Base-by-base conservation (phyloP, 2,797 vertebrate species). In the Argyrosomus regius region DNA sequence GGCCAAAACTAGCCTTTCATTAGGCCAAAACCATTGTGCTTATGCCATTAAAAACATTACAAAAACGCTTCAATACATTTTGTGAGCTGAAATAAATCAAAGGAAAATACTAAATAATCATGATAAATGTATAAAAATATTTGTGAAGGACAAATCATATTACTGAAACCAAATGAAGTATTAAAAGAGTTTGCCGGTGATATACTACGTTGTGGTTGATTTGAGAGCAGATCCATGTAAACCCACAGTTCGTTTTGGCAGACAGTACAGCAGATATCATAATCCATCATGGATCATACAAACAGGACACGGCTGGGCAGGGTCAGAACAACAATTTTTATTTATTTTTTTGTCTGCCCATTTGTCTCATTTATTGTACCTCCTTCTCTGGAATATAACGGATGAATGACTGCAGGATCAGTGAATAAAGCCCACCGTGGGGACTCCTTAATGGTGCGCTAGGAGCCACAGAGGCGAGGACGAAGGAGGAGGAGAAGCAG, bases 381-480 rank as follows among this genome's bases (percentile, higher is more conserved):
- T 83, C 62, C 35, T 74, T 39, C 41, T 77, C 54, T 76, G 59
- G 59, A 80, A 71, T 43, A 75, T 62, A 83, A 63, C n/a, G 49
- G 63, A 75, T 81, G 70, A 84, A 76, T 79, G 76, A 84, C 49
- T 62, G 58, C 20, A 77, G 73, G 76, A 88, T 82, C 54, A 67
- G 56, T 77, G 82, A 63, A 72, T 89, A 77, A 83, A 86, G 58
- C 66, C 66, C 56, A 81, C 90, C 67, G 4, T 18, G 28, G 88
- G 90, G 91, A 93, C 87, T 77, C 45, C 39, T 83, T 88, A 91
- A 90, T 85, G 81, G 77, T 72, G 69, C 20, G 16, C 72, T 49
- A 82, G 84, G 85, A 92, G 81, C 76, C 87, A 83, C 57, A 52
- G 52, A 89, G 78, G 49, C 50, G 59, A 84, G 57, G 70, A 82